phyloP scores from a whole-genome alignment of 1,140 invertebrate species.

The Ips typographus region DNA sequence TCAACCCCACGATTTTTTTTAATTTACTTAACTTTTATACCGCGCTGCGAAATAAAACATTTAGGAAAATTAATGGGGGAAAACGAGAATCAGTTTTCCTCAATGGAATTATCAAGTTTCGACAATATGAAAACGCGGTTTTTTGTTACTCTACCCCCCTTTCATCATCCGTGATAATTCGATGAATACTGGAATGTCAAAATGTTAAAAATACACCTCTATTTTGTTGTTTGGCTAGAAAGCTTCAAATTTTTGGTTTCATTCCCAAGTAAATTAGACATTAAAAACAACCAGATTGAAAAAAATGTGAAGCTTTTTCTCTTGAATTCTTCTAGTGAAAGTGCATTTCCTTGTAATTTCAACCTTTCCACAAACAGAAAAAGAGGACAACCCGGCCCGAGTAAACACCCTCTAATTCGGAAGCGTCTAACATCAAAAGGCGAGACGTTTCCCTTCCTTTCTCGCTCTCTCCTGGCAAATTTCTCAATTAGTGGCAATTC shows the following conservation, averaged over 20 bases:
- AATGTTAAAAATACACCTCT: too few relatives aligned
- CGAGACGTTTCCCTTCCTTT: constrained; percentile 20
- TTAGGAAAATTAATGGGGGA: constrained; percentile 15
- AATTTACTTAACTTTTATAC: constrained; percentile 23
- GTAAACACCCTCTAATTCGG: constrained; percentile 27
- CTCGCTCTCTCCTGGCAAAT: constrained; percentile 12
- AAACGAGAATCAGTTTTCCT: not conserved
- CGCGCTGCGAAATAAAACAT: constrained; percentile 17
- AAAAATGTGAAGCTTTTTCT: too few relatives aligned
- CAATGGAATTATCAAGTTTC: constrained; percentile 1
- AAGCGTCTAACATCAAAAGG: constrained; percentile 28
- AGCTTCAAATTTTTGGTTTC: too few relatives aligned
- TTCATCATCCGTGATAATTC: too few relatives aligned
- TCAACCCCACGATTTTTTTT: constrained; percentile 19
- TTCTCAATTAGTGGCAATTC: constrained; percentile 30
- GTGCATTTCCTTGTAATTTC: constrained; percentile 25
- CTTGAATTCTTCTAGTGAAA: constrained; percentile 4
- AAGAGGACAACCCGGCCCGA: constrained; percentile 5
- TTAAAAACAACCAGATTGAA: too few relatives aligned
- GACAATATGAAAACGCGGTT: constrained; percentile 14
- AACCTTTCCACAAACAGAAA: constrained; percentile 10
- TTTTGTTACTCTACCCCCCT: constrained; percentile 12
- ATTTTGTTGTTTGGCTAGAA: too few relatives aligned
- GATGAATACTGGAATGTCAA: too few relatives aligned
- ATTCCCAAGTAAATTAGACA: too few relatives aligned